Base-by-base conservation (phyloP, 2,113 vertebrate genomes). In the Catharus minimus region DNA sequence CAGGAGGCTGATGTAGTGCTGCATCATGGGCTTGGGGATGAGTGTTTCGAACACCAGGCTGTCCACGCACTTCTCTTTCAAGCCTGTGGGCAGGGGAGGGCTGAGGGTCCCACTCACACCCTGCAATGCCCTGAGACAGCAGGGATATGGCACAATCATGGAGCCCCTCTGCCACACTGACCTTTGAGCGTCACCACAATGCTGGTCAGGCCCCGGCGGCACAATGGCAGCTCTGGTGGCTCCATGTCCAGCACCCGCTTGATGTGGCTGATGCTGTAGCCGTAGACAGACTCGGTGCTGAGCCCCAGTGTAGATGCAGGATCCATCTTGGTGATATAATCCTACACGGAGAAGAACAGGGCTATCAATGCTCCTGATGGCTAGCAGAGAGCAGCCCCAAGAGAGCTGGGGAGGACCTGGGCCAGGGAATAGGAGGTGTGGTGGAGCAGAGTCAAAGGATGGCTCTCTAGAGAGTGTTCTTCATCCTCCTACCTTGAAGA, bases 11-110 rank as follows among this genome's bases (percentile, higher is more conserved):
- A 99, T 99, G 93, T 99, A 99, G 82, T 99, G 99, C 96, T 98
- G 98, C 98, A 99, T 98, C 99, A 99, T 99, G 57, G 99, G 98
- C 96, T 99, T 99, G 60, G 99, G 99, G 90, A 99, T 97, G 44
- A 99, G 97, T 0, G 99, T 99, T 97, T 99, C 99, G 1, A 99
- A 99, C 92, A 99, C 99, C 90, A 99, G 97, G 58, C 98, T 98
- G 97, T 99, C 99, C 65, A 99, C 98, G 2, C 98, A 98, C 88
- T 98, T 99, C 94, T 99, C 99, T 94, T 96, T 98, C 79, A 99
- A 97, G 92, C 99, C 99, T 99, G 96, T 8, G 10, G 33, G 33
- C 26, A 86, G 46, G 6, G 17, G 17, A 50, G 33, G 38, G 57
- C 33, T 89, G 38, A 78, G 9, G n/a, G 41, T 68, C 38, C 62